Percentiles rank a stretch among this genome's conserved stretches.
Conservation (phyloP, 2,113 vertebrate species). For the Colaptes auratus region DNA sequence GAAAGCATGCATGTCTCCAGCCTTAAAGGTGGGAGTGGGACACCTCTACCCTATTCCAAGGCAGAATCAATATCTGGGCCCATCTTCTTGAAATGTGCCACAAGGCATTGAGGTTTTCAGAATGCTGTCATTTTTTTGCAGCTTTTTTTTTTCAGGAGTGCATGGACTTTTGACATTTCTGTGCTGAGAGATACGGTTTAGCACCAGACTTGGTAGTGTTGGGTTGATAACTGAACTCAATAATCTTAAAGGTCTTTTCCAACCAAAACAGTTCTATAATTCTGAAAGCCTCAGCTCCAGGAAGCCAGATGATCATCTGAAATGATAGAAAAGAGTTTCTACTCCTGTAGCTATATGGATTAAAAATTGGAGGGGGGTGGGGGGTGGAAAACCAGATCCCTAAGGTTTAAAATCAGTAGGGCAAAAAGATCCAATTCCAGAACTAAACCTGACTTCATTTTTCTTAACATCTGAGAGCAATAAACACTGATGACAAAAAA, state of each 20-base stretch:
- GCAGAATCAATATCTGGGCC: neutral
- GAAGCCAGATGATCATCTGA: neutral
- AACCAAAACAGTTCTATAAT: too few relatives aligned
- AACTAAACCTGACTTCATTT: neutral
- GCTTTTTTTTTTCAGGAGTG: neutral
- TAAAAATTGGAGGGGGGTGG: fast-evolving
- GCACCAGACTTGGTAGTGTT: too few relatives aligned
- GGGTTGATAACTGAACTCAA: too few relatives aligned
- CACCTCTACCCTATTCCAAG: neutral
- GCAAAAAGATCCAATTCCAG: neutral
- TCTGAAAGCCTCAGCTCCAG: neutral
- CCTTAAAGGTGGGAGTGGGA: neutral
- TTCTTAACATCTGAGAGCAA: neutral
- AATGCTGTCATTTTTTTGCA: neutral
- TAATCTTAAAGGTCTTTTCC: too few relatives aligned
- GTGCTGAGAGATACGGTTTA: too few relatives aligned
- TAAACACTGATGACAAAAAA: neutral
- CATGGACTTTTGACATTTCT: neutral
- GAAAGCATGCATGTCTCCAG: neutral
- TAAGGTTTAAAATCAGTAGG: neutral
- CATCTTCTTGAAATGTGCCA: neutral
- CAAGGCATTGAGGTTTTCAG: fast-evolving
- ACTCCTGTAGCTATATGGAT: neutral
- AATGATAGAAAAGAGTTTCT: neutral
- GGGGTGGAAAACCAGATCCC: neutral